Evolutionary conservation across 2,113 vertebrate species (phyloP), one percentile per base, ranked within the genome.

Genomic region (Glareola pratincola): DNA sequence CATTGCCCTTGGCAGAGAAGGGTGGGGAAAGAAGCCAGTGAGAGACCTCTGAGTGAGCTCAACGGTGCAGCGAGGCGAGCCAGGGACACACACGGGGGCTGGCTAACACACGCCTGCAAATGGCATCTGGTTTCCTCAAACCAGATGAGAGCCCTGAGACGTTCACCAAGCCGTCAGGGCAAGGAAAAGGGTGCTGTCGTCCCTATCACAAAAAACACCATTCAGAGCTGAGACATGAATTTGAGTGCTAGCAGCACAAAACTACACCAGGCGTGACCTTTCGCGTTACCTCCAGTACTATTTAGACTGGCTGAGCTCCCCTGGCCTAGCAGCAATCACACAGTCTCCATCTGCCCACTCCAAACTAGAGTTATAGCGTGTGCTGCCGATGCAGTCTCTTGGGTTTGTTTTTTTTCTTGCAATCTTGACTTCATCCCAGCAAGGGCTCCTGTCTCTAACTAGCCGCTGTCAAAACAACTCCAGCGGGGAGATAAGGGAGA

Each of bases 401-500:
- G 93, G 93, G 77, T 94, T 96, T 95, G 93, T 89, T 97, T 95
- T 92, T 90, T 91, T 63, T 83, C 88, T 91, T 78, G 76, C 88
- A 77, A 22, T 96, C 93, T 94, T 95, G 95, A 97, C 96, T 96
- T 77, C 90, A 91, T 87, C 95, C 94, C 94, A 96, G 92, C 94
- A 77, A 92, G 96, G 96, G 95, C 95, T 96, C 92, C 97, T 89
- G 96, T 96, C 97, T 98, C 98, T 97, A 97, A 98, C 97, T 97
- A 96, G 91, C 94, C 23, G 88, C 97, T 98, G 98, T 98, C 98
- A 97, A 97, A 96, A 97, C 96, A 98, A 97, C 98, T 98, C 91
- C 85, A 76, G 96, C 12, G n/a, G 94, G 94, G 92, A 97, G 98
- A 99, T 98, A 98, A 98, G 97, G 87, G 97, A 88, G 96, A 95